Base-by-base conservation (phyloP, 2,797 vertebrate genomes). In the Leptodactylus fallax region DNA sequence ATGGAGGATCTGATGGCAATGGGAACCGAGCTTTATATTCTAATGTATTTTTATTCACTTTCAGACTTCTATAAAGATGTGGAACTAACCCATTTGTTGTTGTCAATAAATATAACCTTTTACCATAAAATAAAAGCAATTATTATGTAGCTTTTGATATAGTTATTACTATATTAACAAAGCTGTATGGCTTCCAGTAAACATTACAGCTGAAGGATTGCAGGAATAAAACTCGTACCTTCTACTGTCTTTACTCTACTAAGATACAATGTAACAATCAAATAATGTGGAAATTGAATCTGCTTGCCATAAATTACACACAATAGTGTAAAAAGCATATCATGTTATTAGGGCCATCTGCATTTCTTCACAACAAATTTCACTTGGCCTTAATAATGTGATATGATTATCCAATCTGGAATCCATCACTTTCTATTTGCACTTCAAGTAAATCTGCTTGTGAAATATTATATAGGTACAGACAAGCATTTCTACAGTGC, bases 311-410 rank as follows among this genome's bases (percentile, higher is more conserved):
- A 89, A 87, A 89, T 86, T 71, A 87, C 63, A 83, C 61, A 27
- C 79, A 89, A 89, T 89, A 89, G 85, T 89, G 85, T 86, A 89
- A 89, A 89, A 89, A 86, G 74, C 74, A 83, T 83, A 89, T 89
- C 74, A 82, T 86, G 61, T 79, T 83, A 83, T 83, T 89, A 58
- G 83, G 85, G 88, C 88, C 88, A 89, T 89, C 69, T 89, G 88
- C 80, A 87, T 89, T 79, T 86, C 85, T 86, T 89, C 88, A 89
- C 80, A 83, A 47, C 88, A 89, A 83, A 89, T 89, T 86, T 89
- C 85, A 83, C 85, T 89, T 87, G 85, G 85, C 85, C 85, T 45
- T 89, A 89, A 89, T 87, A 86, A 79, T 83, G 84, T 89, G 85
- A 89, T 89, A 83, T 86, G 85, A 86, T 89, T 79, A 86, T 87